Evolutionary conservation across 2,797 vertebrate species (phyloP).

Genomic region (Periparus ater): DNA sequence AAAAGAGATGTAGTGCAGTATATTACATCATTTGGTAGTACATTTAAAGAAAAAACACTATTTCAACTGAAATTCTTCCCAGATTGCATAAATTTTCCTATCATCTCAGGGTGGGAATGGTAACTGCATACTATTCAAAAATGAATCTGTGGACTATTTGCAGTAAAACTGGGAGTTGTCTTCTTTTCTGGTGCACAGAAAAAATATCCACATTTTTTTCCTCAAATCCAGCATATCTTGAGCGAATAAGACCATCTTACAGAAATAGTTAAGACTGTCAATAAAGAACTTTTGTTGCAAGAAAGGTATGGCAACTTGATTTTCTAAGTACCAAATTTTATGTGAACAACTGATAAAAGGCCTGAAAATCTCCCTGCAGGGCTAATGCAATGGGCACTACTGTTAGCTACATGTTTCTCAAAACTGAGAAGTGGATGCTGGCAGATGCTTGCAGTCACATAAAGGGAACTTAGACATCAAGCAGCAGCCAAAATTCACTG

Average conservation of each 20-base stretch:
- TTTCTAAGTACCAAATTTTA: not conserved
- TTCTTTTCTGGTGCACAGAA: not conserved
- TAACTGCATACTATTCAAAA: constrained; percentile 17
- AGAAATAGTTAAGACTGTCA: not conserved
- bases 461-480: not conserved
- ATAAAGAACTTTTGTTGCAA: not conserved
- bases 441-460: not conserved
- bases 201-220: not conserved
- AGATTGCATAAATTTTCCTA: constrained; percentile 29
- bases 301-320: not conserved
- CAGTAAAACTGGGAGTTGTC: not conserved
- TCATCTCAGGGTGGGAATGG: not conserved
- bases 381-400: not conserved
- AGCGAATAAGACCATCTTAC: not conserved
- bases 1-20: not conserved
- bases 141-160: not conserved
- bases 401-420: not conserved
- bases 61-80: constrained; percentile 2
- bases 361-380: constrained; percentile 2
- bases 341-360: not conserved
- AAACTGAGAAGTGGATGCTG: not conserved
- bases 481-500: not conserved
- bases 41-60: constrained; percentile 15
- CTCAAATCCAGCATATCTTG: not conserved
- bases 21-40: constrained; percentile 13